These are phyloP conservation scores for Conopomorpha cramerella DNA, from an alignment of 1,140 invertebrate species.

Conservation along the genomic window DNA sequence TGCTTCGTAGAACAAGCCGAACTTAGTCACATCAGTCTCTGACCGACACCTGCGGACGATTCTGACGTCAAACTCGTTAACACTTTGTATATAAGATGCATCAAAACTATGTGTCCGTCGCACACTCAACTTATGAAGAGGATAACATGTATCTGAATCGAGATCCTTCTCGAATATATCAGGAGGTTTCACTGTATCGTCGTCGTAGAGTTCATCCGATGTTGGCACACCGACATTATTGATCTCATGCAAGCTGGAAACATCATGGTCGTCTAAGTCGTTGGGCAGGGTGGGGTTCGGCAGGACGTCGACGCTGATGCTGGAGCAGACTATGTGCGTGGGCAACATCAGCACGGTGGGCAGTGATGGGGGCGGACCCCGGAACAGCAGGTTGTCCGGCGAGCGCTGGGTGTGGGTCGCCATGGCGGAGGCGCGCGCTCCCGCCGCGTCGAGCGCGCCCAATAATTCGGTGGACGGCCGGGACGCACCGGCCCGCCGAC, in stretches of 20 bases:
- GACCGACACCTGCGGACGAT: conserved; percentile 22
- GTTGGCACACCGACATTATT: conserved; percentile 49
- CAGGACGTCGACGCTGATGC: no score
- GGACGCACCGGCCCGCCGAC: conserved; percentile 48
- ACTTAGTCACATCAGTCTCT: conserved; percentile 50
- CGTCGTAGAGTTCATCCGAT: conserved; percentile 20
- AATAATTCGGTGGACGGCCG: conserved; percentile 29
- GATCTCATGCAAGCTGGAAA: conserved; percentile 47
- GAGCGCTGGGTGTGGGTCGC: conserved; percentile 52
- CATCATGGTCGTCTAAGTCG: no score
- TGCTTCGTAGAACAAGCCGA: conserved; percentile 36
- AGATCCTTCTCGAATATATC: conserved; percentile 13
- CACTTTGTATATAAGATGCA: conserved; percentile 23
- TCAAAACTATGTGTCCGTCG: conserved; percentile 46
- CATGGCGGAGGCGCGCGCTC: conserved; percentile 41
- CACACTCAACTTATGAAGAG: conserved; percentile 18
- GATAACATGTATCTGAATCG: conserved; percentile 14
- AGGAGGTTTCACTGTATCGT: conserved; percentile 17
- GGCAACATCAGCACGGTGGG: conserved; percentile 37
- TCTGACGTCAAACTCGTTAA: neutral
- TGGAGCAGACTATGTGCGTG: no score
- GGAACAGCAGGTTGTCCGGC: conserved; percentile 40
- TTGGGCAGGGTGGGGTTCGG: no score
- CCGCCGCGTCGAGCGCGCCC: conserved; percentile 26
- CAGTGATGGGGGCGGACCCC: conserved; percentile 32